Evolutionary conservation across 2,797 vertebrate genomes (phyloP), one percentile per base, ranked within the genome.

Genomic region (Phataginus tetradactyla): DNA sequence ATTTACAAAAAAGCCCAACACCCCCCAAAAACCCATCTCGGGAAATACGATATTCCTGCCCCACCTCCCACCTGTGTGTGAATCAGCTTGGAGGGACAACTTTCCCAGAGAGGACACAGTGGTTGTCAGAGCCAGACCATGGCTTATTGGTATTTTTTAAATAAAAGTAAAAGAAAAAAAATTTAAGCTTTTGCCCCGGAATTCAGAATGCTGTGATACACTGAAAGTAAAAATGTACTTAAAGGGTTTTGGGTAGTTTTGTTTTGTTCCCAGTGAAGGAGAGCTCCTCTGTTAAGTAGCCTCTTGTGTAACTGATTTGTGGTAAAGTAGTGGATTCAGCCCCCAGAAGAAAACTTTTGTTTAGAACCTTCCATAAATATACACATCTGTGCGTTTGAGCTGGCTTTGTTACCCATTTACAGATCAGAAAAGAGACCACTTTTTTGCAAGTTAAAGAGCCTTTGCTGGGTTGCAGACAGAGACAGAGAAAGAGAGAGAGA

Each of bases 1-100:
- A 99, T 99, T 91, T 99, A 99, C 98, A 99, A 99, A 97, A 99
- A 99, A 97, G 98, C 99, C 97, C 99, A 99, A 87, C 99, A 99
- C 0, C 99, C 99, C 39, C 99, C 99, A 69, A 99, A 99, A 98
- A 98, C 98, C 63, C 99, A 99, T 96, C 99, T 98, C 42, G 98
- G 99, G 14, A 99, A 99, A 97, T 99, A 99, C 0, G 99, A 99
- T 91, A 98, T 99, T 0, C 98, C 99, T 0, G 98, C 99, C 81
- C 98, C 99, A 2, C 99, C 99, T 3, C 99, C 99, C 21, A 99
- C 99, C 17, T 99, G 99, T 64, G 99, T 99, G 96, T 99, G 99
- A 99, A 75, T 92, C 3, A 37, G 39, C 15, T 12, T 0, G 15
- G 4, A 7, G 25, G 51, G 77, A n/a, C 34, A 2, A 4, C 61